Base-by-base conservation (phyloP, 2,113 vertebrate genomes). In the Euleptes europaea region DNA sequence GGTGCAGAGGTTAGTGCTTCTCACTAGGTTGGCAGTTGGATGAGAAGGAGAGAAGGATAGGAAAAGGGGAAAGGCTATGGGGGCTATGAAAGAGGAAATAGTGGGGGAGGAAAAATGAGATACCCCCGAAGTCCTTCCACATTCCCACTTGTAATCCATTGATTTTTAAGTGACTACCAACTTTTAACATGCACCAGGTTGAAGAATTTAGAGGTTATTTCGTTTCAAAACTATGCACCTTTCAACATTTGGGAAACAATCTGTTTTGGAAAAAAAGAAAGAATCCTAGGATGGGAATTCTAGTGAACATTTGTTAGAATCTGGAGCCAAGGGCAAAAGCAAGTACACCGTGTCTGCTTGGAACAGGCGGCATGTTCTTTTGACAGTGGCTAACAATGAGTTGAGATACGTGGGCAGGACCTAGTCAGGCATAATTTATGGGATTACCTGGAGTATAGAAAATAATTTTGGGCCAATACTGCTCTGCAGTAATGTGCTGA, bases 401-500 rank as follows among this genome's bases (percentile, higher is more conserved):
- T 67, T 1, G 4, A 17, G 38, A 19, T 65, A 1, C 0, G 0
- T 15, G 54, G 69, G 72, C 47, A 85, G 66, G 71, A 66, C 17
- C 31, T 28, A 60, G 11, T 17, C 0, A 63, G 70, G 66, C 63
- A 31, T 73, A 54, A 42, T 26, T n/a, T 15, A 47, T 31, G 42
- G 51, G 0, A 1, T 2, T 1, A 67, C 5, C n/a, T 47, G 21
- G 13, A 85, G 54, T 44, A 14, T 49, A 70, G n/a, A 51, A n/a
- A 40, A 19, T 26, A 66, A 83, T 10, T 28, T 21, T 4, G 13
- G 42, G 26, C 49, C 51, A 83, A 71, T 42, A 35, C 38, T 81
- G 60, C 66, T 33, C 15, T 0, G 26, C 9, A 7, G 2, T 33
- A 0, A 40, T 28, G 23, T 28, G 0, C 2, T 26, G 0, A 26